Base-by-base conservation (phyloP, 2,797 vertebrate genomes). In the Pipistrellus kuhlii region DNA sequence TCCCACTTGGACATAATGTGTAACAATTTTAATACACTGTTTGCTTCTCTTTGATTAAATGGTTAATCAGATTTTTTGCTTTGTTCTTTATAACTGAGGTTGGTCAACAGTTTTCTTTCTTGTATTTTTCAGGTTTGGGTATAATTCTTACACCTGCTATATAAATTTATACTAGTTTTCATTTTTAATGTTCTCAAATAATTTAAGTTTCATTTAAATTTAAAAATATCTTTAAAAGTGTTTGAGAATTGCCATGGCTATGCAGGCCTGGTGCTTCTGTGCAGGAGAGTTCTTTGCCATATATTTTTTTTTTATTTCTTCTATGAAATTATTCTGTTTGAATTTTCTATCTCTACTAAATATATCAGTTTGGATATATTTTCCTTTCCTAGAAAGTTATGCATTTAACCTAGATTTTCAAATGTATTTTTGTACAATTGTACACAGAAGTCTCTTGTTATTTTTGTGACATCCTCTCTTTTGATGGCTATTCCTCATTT, bases 11-110 rank as follows among this genome's bases (percentile, higher is more conserved):
- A n/a, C 46, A 51, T 75, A 78, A 57, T 69, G 30, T 38, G 6
- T 84, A 76, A 72, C 23, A 55, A 44, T 85, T 85, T 78, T 41
- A 53, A 44, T 72, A n/a, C 30, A 15, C 1, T 35, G 32, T 72
- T 77, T 27, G 4, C 69, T 81, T 83, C 8, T 88, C 83, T 94
- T 62, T n/a, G 27, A 86, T 46, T 73, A 92, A 84, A 66, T 69
- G 76, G 80, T 64, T 84, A 41, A 8, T 93, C 12, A 84, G 11
- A 78, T 64, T 35, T 51, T 72, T 75, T 80, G 35, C 44, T 89
- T 57, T 75, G 10, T 0, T 92, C 12, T 38, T 92, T 9, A 66
- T 76, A 66, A 78, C 27, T 73, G 30, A 84, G 20, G 2, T n/a
- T 69, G 14, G 3, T 71, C 15, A 87, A 48, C 27, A 48, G 5